phyloP scores from a whole-genome alignment of 1,140 invertebrate genomes.

The Tigriopus japonicus region DNA sequence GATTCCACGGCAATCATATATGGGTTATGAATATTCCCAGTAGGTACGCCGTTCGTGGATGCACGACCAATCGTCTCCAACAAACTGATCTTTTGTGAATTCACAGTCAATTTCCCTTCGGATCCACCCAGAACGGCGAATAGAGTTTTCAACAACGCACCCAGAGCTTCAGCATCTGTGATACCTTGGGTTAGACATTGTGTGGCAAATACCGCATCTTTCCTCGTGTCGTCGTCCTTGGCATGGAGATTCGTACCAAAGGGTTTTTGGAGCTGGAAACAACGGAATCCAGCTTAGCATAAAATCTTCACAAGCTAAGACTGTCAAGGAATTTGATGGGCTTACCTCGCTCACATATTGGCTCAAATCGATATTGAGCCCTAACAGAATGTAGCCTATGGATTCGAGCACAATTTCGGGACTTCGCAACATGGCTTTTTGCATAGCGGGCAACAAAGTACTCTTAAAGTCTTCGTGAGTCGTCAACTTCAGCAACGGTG shows the following conservation, averaged over 20 bases:
- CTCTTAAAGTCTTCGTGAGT: conserved; percentile 52
- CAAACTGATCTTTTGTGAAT: conserved; percentile 70
- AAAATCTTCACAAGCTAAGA: too few relatives aligned
- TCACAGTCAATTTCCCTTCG: conserved; percentile 73
- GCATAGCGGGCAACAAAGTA: conserved; percentile 55
- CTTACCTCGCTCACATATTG: conserved; percentile 54
- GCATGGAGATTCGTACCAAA: conserved; percentile 55
- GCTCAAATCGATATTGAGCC: conserved; percentile 55
- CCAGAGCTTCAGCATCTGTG: conserved; percentile 42
- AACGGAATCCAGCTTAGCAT: too few relatives aligned
- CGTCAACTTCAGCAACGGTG: conserved; percentile 42
- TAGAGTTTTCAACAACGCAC: conserved; percentile 44
- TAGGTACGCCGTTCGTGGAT: not conserved
- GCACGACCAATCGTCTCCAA: conserved; percentile 37
- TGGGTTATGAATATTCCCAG: not conserved
- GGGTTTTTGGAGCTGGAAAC: conserved; percentile 35
- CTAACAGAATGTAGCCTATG: conserved; percentile 48
- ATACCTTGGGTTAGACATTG: conserved; percentile 49
- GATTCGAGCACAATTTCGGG: conserved; percentile 72
- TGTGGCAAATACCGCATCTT: conserved; percentile 46
- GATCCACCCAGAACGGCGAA: conserved; percentile 72
- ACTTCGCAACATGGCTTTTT: conserved; percentile 78
- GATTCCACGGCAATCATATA: not conserved
- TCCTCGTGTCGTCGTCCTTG: conserved; percentile 54
- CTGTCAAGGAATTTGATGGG: too few relatives aligned